Percentiles rank a stretch among this genome's conserved stretches.
Conservation (phyloP, 1,140 invertebrate genomes). For the Pristionchus pacificus region DNA sequence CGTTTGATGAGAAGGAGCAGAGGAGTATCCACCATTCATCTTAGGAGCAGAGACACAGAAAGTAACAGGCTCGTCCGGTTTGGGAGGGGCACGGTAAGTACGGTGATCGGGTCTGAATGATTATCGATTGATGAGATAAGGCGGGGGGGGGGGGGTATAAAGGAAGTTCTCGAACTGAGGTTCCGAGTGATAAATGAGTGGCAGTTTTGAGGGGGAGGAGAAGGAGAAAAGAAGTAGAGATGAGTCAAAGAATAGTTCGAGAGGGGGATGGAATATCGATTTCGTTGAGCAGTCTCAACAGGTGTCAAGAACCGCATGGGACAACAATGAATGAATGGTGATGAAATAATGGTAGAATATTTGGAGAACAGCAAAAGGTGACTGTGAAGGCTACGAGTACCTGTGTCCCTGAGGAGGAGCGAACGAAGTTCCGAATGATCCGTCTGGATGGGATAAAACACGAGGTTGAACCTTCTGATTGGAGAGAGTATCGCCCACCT, state of each 20-base stretch:
- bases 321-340: background rate
- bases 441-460: constrained; percentile 28
- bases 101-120: constrained; percentile 44
- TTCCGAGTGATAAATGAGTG: too few relatives aligned
- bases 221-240: too few relatives aligned
- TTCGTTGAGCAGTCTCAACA: too few relatives aligned
- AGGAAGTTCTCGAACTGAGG: too few relatives aligned
- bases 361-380: background rate
- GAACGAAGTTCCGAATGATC: constrained; percentile 41
- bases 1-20: constrained; percentile 28
- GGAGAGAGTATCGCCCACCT: constrained; percentile 55
- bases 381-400: constrained; percentile 6
- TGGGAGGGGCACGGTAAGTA: constrained; percentile 24
- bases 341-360: too few relatives aligned
- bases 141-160: background rate
- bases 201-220: too few relatives aligned
- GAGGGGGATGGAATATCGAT: too few relatives aligned
- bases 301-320: background rate
- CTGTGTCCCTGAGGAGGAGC: constrained; percentile 41
- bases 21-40: constrained; percentile 13
- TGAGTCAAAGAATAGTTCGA: too few relatives aligned
- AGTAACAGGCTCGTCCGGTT: constrained; percentile 42
- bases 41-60: constrained; percentile 40
- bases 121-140: background rate
- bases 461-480: constrained; percentile 47